Conservation (phyloP, 2,888 invertebrate species). For the Scaeva pyrastri region DNA sequence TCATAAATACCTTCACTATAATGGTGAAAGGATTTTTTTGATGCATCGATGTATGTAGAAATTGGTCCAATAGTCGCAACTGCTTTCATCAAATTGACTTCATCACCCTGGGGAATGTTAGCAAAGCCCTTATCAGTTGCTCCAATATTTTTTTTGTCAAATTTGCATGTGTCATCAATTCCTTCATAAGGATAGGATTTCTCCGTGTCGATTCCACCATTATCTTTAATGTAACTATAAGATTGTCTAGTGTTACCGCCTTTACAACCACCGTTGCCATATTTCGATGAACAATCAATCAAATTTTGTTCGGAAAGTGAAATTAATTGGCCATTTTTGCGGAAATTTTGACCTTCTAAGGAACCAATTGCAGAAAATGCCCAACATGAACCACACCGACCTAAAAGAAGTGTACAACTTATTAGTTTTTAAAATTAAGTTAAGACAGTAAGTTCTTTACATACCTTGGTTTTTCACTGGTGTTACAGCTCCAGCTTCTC, state of each 20-base stretch:
- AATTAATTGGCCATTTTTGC: slow-evolving; percentile 89
- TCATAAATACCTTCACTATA: slow-evolving; percentile 92
- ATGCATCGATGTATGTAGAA: slow-evolving; percentile 95
- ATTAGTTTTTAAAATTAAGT: background rate
- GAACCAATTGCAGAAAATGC: slow-evolving; percentile 96
- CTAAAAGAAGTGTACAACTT: slow-evolving; percentile 61
- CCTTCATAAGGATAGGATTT: slow-evolving; percentile 94
- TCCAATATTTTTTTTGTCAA: slow-evolving; percentile 87
- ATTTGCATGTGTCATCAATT: slow-evolving; percentile 89
- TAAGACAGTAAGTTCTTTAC: fast-evolving
- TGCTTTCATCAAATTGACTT: slow-evolving; percentile 89
- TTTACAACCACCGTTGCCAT: slow-evolving; percentile 95
- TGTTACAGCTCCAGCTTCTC: slow-evolving; percentile 92
- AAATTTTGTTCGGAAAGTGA: slow-evolving; percentile 97
- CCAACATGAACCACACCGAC: slow-evolving; percentile 96
- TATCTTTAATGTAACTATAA: slow-evolving; percentile 92
- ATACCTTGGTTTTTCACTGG: slow-evolving; percentile 95
- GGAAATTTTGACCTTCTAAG: slow-evolving; percentile 95
- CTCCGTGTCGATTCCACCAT: slow-evolving; percentile 95
- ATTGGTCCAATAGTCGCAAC: slow-evolving; percentile 94
- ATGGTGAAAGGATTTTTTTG: slow-evolving; percentile 93
- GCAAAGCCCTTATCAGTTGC: slow-evolving; percentile 92
- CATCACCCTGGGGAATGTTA: slow-evolving; percentile 89
- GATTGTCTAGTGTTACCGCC: slow-evolving; percentile 92
- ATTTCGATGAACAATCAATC: slow-evolving; percentile 92